Evolutionary conservation across 2,888 invertebrate species (phyloP).

Genomic region (Sesamia inferens): DNA sequence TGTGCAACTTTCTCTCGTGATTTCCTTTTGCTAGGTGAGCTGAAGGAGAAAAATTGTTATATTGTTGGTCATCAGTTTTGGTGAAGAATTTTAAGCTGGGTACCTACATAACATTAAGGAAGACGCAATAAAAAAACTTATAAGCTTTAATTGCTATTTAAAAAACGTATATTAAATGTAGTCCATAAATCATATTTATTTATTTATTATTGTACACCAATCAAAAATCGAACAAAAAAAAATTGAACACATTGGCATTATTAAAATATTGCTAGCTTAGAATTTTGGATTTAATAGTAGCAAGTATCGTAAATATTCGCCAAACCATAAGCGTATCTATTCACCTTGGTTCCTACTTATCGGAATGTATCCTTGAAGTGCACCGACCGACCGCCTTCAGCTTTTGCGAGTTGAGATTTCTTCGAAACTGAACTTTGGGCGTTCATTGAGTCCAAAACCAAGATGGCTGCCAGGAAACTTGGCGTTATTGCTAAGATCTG

Average conservation of each 20-base stretch:
- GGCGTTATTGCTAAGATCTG: too few species aligned
- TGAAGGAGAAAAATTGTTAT: constrained; percentile 13
- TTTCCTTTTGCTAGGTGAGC: constrained; percentile 37
- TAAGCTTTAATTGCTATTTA: not conserved
- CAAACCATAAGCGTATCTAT: too few species aligned
- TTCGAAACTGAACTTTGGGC: too few species aligned
- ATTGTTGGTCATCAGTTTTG: not conserved
- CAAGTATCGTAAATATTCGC: not conserved
- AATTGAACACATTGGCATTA: too few species aligned
- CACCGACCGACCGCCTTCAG: too few species aligned
- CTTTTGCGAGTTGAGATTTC: too few species aligned
- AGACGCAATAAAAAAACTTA: not conserved
- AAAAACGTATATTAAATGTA: not conserved
- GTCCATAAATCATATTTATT: not conserved
- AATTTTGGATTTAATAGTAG: not conserved
- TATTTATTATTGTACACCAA: too few species aligned
- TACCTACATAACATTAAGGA: not conserved
- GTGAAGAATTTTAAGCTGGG: not conserved
- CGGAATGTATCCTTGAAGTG: too few species aligned
- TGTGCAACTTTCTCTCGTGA: constrained; percentile 68
- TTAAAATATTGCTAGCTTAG: not conserved
- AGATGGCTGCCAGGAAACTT: too few species aligned
- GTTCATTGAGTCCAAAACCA: too few species aligned
- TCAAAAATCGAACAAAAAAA: too few species aligned
- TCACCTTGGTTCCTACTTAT: too few species aligned